A percentile compares a stretch with the other conserved stretches of the same genome.
These are phyloP conservation scores for Nothoprocta perdicaria DNA, from an alignment of 2,113 vertebrate genomes.

Conservation along the genomic window DNA sequence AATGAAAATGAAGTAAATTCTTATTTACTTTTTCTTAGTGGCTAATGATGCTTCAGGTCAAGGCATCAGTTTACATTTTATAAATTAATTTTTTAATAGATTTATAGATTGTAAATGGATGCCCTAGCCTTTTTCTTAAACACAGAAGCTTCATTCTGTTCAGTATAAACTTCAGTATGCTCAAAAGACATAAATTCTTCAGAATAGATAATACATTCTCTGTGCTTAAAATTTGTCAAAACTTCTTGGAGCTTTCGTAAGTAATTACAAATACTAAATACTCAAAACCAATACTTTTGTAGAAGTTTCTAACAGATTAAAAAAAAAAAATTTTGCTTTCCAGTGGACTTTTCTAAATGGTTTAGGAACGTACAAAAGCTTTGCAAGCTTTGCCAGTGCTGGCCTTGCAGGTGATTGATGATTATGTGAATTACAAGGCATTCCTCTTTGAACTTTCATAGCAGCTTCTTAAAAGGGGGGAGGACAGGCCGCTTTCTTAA, in stretches of 20 bases:
- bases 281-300: neutral
- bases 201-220: accelerated
- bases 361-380: neutral
- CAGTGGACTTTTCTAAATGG: neutral
- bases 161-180: too few species aligned
- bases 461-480: neutral
- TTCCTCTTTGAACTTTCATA: neutral
- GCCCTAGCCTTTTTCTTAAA: neutral
- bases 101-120: neutral
- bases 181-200: accelerated
- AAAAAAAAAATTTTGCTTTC: neutral
- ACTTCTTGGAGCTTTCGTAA: neutral
- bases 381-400: neutral
- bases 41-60: accelerated
- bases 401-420: neutral
- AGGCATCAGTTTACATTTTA: neutral
- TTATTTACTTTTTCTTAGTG: neutral
- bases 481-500: neutral
- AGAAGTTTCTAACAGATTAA: neutral
- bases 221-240: neutral
- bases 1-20: neutral
- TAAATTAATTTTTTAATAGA: neutral
- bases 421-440: neutral
- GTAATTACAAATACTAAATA: neutral
- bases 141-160: neutral